Evolutionary conservation across 1,140 invertebrate species (phyloP), one percentile per base, ranked within the genome.

Genomic region (Drosophila pseudoananassae): DNA sequence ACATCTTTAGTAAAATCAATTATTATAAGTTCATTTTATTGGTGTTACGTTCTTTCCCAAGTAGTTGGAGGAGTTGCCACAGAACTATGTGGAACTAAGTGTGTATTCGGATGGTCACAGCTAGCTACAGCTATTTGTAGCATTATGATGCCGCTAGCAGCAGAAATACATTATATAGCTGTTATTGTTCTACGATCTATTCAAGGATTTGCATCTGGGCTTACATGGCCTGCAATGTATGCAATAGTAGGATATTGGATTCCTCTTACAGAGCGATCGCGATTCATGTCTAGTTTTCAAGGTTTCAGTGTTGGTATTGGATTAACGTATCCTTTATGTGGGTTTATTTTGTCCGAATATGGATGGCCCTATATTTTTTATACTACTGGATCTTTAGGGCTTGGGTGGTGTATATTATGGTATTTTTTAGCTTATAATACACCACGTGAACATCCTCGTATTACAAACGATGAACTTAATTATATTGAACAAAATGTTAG

Each of bases 181-280:
- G 93, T 95, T 43, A 95, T 95, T 60, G 90, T 93, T 6, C 89
- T 96, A 15, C 92, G 95, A 23, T 95, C 94, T 76, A 92, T 95
- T 40, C 95, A 95, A 92, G 95, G 95, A 29, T 93, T 95, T 64
- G 94, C 94, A n/a, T 95, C 94, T 68, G 96, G 97, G 49, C 93
- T 97, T 29, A 97, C 96, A 2, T 97, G 96, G 94, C 96, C 97
- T 27, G 95, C 96, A 1, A 97, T 97, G 94, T 97, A 97, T 91
- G 95, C 96, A 12, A 93, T 97, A 40, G 95, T 97, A 74, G 95
- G 96, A n/a, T 94, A 95, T 74, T 97, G 97, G 96, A 96, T 97
- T 58, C 97, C 96, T 12, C 93, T 95, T 2, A 92, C 94, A 15
- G 96, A 97, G 92, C 93, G 96, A 50, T 96, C 95, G 27, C 92